Conservation (phyloP, 92 coral and sea anemone species). For the Anthopleura xanthogrammica region DNA sequence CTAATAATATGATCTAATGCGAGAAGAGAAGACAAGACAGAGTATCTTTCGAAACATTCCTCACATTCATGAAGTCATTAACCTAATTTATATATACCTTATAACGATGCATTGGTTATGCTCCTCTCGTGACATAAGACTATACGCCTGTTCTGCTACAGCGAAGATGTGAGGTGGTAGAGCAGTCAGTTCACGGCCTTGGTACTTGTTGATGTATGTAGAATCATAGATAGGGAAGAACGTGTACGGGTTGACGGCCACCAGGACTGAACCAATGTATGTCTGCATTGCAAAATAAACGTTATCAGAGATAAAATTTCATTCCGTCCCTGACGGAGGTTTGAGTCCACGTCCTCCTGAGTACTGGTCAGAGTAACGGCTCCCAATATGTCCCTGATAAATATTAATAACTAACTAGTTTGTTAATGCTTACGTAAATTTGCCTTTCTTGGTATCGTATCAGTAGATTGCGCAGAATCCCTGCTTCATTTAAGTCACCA, state of each 20-base stretch:
- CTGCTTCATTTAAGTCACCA: conserved; percentile 92
- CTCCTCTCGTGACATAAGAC: conserved; percentile 76
- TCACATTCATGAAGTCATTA: not conserved
- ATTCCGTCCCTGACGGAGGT: too few relatives aligned
- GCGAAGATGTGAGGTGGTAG: conserved; percentile 89
- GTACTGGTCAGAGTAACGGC: too few relatives aligned
- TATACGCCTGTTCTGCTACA: conserved; percentile 82
- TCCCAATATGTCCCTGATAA: not conserved
- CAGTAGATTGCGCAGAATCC: conserved; percentile 82
- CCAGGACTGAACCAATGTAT: conserved; percentile 86
- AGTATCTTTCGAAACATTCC: too few relatives aligned
- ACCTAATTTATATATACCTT: conserved; percentile 40
- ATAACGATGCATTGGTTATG: conserved; percentile 84
- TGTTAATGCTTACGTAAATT: conserved; percentile 71
- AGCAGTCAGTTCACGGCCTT: conserved; percentile 40
- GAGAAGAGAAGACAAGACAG: too few relatives aligned
- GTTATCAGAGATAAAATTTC: too few relatives aligned
- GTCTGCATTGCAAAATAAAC: conserved; percentile 48
- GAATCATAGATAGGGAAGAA: conserved; percentile 69
- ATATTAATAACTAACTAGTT: not conserved
- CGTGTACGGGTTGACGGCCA: conserved; percentile 88
- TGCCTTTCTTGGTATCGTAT: conserved; percentile 69
- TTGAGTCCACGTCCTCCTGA: too few relatives aligned
- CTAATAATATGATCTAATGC: too few relatives aligned
- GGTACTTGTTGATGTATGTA: conserved; percentile 61